These are phyloP conservation scores for Teleiodes luculella DNA, from an alignment of 2,888 invertebrate species.

Conservation along the genomic window DNA sequence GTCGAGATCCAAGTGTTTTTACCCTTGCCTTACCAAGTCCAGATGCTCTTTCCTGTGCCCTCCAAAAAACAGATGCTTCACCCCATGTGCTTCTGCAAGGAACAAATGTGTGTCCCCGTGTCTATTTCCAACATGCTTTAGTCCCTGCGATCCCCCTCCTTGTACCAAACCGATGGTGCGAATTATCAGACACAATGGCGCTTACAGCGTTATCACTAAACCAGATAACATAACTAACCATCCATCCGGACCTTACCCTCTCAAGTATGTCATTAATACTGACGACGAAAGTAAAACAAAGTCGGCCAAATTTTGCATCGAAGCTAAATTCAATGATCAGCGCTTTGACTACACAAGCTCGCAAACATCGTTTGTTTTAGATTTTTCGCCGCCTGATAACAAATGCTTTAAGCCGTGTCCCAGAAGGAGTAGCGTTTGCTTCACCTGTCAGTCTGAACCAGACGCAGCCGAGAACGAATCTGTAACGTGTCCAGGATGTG, in stretches of 20 bases:
- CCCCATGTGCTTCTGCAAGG: neutral
- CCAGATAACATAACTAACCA: constrained; percentile 60
- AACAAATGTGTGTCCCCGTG: neutral
- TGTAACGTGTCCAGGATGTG: neutral
- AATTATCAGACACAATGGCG: constrained; percentile 58
- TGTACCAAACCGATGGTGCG: constrained; percentile 53
- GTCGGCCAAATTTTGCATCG: constrained; percentile 54
- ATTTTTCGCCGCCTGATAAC: constrained; percentile 63
- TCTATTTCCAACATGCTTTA: neutral
- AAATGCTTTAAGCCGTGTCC: constrained; percentile 52
- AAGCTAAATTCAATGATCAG: constrained; percentile 68
- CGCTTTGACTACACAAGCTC: constrained; percentile 69
- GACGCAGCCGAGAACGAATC: neutral
- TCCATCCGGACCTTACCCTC: constrained; percentile 61
- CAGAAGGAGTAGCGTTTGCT: constrained; percentile 44
- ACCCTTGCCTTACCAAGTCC: neutral
- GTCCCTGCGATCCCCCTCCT: constrained; percentile 37
- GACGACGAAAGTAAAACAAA: constrained; percentile 21
- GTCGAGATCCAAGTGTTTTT: neutral
- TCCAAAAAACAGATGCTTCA: neutral
- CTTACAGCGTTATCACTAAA: constrained; percentile 64
- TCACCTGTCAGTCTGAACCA: constrained; percentile 21
- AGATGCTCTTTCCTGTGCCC: neutral
- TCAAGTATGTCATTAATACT: constrained; percentile 62
- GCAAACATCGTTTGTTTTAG: constrained; percentile 62